Evolutionary conservation across 1,140 invertebrate genomes (phyloP), one percentile per base, ranked within the genome.

Genomic region (Drosophila mojavensis): DNA sequence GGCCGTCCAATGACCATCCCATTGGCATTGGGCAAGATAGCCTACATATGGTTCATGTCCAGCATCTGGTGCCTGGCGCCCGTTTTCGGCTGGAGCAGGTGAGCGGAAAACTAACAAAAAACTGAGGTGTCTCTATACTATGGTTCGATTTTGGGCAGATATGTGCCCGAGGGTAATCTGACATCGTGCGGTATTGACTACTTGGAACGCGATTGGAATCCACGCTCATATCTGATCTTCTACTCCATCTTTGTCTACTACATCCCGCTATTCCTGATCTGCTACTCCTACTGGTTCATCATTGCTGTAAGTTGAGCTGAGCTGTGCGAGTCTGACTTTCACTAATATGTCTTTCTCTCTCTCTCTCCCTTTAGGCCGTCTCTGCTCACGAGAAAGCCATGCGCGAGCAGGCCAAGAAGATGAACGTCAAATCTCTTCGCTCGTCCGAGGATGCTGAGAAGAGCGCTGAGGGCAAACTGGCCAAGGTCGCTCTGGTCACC

Each of bases 161-260:
- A 97, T 92, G 96, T 97, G 48, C 96, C 96, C n/a, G 97, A 97
- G 93, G 96, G 96, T 54, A 97, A 97, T 82, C 95, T 97, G 94
- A 97, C 96, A 24, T 95, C 96, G 17, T 97, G 97, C 84, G 97
- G 96, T 26, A 97, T 97, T 62, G 97, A 97, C 90, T 97, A 97
- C 89, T 92, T 97, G 45, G 94, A 92, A 56, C 94, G 95, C 81
- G 94, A 95, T 56, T 94, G 94, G 94, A 62, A 94, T 10, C 94
- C 94, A 77, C 93, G 93, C 56, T 96, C 95, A 56, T 97, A 96
- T 91, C 94, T 96, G 71, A 72, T 96, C 9, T 93, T 95, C 4
- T 96, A 97, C 79, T 94, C 94, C n/a, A 70, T 95, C 15, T 96
- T 95, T 71, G 94, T 95, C 5, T 97, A 97, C 83, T 96, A 95